Conservation (phyloP, 1,140 invertebrate species). For the Geopemphigus sp. region DNA sequence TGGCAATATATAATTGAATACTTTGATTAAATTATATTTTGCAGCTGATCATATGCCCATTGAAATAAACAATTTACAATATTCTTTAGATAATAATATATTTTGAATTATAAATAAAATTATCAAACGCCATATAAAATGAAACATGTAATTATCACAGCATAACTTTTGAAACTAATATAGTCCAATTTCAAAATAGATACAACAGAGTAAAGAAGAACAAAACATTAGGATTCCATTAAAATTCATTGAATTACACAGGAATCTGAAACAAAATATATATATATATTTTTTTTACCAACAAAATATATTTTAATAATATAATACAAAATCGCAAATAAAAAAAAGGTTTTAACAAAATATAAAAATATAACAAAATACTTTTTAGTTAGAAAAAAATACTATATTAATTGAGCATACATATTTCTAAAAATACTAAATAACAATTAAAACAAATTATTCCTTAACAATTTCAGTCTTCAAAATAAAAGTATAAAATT, state of each 20-base stretch:
- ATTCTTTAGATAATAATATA: not conserved
- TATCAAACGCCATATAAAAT: not conserved
- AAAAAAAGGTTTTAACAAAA: slow-evolving; percentile 14
- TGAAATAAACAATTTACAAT: not conserved
- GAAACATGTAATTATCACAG: slow-evolving; percentile 11
- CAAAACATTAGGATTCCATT: slow-evolving; percentile 18
- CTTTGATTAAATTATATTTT: not conserved
- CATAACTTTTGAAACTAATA: not conserved
- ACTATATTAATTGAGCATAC: not conserved
- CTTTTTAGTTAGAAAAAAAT: not conserved
- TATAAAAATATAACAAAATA: slow-evolving; percentile 20
- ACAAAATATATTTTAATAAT: not conserved
- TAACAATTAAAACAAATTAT: not conserved
- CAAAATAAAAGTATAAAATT: slow-evolving; percentile 4
- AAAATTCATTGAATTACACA: slow-evolving; percentile 45
- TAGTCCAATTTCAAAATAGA: not conserved
- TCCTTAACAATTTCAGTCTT: slow-evolving; percentile 16
- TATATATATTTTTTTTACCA: slow-evolving; percentile 21
- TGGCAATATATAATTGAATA: not conserved
- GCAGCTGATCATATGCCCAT: not conserved
- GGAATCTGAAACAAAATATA: slow-evolving; percentile 47
- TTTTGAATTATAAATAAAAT: not conserved
- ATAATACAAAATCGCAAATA: not conserved
- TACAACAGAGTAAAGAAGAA: not conserved
- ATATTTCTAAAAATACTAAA: slow-evolving; percentile 26